Conservation (phyloP, 2,113 vertebrate genomes). For the Struthidea cinerea region DNA sequence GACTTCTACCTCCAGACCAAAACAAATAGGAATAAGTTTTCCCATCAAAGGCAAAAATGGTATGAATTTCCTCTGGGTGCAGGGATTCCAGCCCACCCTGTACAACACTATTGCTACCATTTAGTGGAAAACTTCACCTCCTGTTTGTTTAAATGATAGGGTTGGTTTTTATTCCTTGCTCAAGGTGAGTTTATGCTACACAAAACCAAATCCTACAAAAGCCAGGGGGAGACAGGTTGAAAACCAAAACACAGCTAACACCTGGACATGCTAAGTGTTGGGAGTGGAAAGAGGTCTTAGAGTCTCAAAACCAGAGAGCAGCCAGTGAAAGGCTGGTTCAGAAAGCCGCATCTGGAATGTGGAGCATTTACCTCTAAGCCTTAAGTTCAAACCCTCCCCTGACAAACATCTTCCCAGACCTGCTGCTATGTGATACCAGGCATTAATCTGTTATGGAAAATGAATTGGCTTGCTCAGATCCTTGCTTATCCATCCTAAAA, state of each 20-base stretch:
- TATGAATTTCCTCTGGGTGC: not conserved
- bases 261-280: not conserved
- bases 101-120: not conserved
- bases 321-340: not conserved
- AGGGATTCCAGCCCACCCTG: not conserved
- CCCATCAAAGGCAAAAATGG: not conserved
- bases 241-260: conserved; percentile 17
- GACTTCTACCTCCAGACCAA: not conserved
- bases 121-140: not conserved
- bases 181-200: not conserved
- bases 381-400: conserved; percentile 23
- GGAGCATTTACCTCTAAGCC: conserved; percentile 54
- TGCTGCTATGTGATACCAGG: conserved; percentile 14
- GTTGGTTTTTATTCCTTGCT: not conserved
- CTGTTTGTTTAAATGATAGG: not conserved
- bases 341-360: conserved; percentile 44
- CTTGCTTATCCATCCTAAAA: not conserved
- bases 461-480: conserved; percentile 7
- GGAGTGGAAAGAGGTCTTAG: not conserved
- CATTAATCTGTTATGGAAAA: not conserved
- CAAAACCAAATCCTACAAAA: conserved; percentile 60
- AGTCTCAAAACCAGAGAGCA: not conserved
- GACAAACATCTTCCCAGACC: conserved; percentile 1
- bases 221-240: conserved; percentile 33
- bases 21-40: not conserved